Conservation (phyloP, 2,888 invertebrate genomes). For the Caenorhabditis afra region DNA sequence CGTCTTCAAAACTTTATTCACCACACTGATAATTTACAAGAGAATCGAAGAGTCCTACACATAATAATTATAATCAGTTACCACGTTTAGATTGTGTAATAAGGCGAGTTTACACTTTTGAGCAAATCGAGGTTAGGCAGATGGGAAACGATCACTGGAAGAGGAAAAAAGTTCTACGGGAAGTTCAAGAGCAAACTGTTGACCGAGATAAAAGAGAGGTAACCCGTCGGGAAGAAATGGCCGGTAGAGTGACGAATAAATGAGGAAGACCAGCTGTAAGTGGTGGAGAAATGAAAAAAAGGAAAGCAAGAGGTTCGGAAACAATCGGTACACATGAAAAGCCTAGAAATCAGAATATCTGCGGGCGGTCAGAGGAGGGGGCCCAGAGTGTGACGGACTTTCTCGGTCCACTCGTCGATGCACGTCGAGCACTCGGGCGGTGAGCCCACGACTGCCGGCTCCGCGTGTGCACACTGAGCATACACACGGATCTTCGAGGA, state of each 20-base stretch:
- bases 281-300: not conserved
- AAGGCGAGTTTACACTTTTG: too few relatives aligned
- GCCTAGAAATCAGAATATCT: slow-evolving; percentile 10
- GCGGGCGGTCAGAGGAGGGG: slow-evolving; percentile 12
- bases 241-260: not conserved
- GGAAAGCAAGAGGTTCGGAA: not conserved
- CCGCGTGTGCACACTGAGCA: slow-evolving; percentile 65
- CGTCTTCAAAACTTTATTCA: not conserved
- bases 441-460: slow-evolving; percentile 57
- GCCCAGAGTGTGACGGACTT: slow-evolving; percentile 61
- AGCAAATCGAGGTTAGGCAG: too few relatives aligned
- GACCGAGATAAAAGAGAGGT: not conserved
- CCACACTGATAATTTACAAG: too few relatives aligned
- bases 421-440: slow-evolving; percentile 62
- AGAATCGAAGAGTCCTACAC: too few relatives aligned
- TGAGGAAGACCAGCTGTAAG: too few relatives aligned
- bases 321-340: not conserved
- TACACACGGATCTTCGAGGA: slow-evolving; percentile 61
- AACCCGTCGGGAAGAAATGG: not conserved
- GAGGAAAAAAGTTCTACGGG: too few relatives aligned
- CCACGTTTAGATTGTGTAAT: too few relatives aligned
- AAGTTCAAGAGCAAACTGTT: not conserved
- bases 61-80: too few relatives aligned
- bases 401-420: slow-evolving; percentile 66
- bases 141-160: too few relatives aligned